phyloP scores from a whole-genome alignment of 2,113 vertebrate species.

The Carlito syrichta region DNA sequence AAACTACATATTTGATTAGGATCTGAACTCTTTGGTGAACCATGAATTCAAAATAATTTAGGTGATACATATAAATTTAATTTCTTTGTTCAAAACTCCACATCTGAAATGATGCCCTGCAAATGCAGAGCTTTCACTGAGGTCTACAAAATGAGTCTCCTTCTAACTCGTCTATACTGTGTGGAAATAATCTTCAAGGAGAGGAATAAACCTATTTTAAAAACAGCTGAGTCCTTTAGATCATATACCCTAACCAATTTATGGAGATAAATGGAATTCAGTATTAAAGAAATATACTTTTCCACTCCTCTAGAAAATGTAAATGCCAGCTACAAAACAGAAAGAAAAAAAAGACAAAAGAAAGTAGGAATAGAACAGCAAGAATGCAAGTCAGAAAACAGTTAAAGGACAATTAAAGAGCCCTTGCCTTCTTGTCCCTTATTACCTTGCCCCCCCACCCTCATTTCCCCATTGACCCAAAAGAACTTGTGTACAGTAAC shows the following conservation, averaged over 20 bases:
- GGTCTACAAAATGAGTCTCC: constrained; percentile 82
- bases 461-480: neutral
- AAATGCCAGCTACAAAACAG: constrained; percentile 71
- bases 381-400: neutral
- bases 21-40: constrained; percentile 86
- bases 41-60: constrained; percentile 88
- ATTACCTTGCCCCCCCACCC: neutral
- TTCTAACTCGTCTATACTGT: constrained; percentile 81
- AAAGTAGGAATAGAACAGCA: constrained; percentile 31
- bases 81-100: constrained; percentile 86
- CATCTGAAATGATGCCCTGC: constrained; percentile 79
- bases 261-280: constrained; percentile 85
- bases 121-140: constrained; percentile 77
- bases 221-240: constrained; percentile 87
- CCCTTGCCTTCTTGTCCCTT: constrained; percentile 27
- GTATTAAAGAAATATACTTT: constrained; percentile 83
- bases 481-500: neutral
- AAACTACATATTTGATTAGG: constrained; percentile 87
- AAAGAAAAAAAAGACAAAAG: constrained; percentile 64
- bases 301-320: constrained; percentile 80
- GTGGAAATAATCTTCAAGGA: constrained; percentile 86
- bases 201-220: constrained; percentile 86
- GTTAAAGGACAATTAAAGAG: neutral
- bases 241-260: constrained; percentile 86
- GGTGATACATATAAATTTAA: constrained; percentile 87